Evolutionary conservation across 2,797 vertebrate genomes (phyloP).

Genomic region (Falco peregrinus): DNA sequence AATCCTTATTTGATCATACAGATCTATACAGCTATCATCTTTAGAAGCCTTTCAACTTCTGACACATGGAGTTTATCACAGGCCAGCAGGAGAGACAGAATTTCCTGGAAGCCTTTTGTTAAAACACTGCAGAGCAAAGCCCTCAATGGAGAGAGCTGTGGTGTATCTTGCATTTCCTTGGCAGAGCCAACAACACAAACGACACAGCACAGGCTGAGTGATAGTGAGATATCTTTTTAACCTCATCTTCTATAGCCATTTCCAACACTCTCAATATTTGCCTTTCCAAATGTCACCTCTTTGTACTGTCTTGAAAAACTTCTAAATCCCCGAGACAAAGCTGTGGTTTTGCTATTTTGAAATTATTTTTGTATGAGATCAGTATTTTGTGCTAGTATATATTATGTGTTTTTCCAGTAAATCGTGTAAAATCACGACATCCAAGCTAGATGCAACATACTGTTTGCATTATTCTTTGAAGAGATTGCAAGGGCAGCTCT

Average conservation of each 20-base stretch:
- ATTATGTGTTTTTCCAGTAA: neutral
- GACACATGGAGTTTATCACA: neutral
- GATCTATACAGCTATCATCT: neutral
- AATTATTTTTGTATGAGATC: neutral
- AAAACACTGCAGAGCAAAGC: neutral
- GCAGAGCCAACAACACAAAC: neutral
- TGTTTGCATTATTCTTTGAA: neutral
- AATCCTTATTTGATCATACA: neutral
- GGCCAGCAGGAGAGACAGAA: neutral
- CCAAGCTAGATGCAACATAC: neutral
- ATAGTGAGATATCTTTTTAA: neutral
- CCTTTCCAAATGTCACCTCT: neutral
- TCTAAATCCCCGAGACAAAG: neutral
- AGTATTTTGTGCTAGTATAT: neutral
- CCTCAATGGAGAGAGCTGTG: accelerated
- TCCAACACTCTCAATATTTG: neutral
- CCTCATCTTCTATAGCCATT: neutral
- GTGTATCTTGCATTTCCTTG: neutral
- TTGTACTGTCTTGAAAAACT: neutral
- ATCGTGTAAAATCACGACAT: neutral
- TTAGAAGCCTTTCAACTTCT: neutral
- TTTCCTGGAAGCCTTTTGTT: neutral
- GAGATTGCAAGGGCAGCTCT: neutral
- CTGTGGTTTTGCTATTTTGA: neutral
- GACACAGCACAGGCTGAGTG: neutral